These are phyloP conservation scores for Gastrophryne carolinensis DNA, from an alignment of 2,797 vertebrate genomes.

Conservation along the genomic window DNA sequence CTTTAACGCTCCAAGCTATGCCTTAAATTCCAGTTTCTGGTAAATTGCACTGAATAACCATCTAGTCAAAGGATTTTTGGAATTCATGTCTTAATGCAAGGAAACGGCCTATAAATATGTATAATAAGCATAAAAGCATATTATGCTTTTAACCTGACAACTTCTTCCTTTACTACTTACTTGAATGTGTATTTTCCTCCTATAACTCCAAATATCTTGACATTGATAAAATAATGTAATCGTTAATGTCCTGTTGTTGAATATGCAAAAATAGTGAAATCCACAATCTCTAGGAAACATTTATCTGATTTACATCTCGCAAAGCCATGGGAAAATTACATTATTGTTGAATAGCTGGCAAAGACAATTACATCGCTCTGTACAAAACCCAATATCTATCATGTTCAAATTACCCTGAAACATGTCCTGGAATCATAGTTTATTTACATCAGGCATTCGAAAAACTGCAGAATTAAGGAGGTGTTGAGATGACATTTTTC, in stretches of 20 bases:
- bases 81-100: no score
- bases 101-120: no score
- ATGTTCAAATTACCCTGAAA: slow-evolving; percentile 49
- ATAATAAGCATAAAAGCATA: no score
- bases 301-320: slow-evolving; percentile 46
- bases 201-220: slow-evolving; percentile 14
- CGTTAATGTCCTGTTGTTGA: slow-evolving; percentile 28
- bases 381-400: slow-evolving; percentile 51
- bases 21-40: no score
- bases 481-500: slow-evolving; percentile 71
- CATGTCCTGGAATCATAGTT: slow-evolving; percentile 44
- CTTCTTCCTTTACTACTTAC: neutral
- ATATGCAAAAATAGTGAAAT: slow-evolving; percentile 35
- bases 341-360: slow-evolving; percentile 48
- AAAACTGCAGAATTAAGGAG: slow-evolving; percentile 68
- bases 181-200: neutral
- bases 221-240: slow-evolving; percentile 44
- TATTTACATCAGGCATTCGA: slow-evolving; percentile 65
- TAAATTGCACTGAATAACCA: no score
- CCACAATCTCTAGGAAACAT: slow-evolving; percentile 36
- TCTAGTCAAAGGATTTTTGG: no score
- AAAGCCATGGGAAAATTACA: slow-evolving; percentile 34
- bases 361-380: slow-evolving; percentile 48
- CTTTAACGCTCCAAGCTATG: no score
- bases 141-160: slow-evolving; percentile 6